Evolutionary conservation across 2,797 vertebrate genomes (phyloP).

Genomic region (Somateria mollissima): DNA sequence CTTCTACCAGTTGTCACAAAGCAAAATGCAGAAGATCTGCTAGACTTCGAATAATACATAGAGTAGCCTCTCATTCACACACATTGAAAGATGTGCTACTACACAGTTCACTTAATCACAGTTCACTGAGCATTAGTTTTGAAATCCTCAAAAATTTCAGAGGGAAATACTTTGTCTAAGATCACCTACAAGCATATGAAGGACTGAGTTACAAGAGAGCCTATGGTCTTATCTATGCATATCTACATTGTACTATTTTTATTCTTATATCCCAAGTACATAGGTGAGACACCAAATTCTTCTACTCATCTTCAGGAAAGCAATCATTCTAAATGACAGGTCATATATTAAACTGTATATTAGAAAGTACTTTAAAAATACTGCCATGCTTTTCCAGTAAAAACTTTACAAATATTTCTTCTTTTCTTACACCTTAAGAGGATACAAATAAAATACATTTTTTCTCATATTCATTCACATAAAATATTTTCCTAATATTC

Average conservation of each 20-base stretch:
- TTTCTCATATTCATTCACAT: too few relatives aligned
- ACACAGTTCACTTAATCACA: background rate
- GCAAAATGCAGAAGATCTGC: background rate
- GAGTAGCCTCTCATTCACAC: background rate
- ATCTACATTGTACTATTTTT: background rate
- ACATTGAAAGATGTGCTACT: background rate
- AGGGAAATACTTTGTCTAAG: background rate
- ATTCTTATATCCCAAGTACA: background rate
- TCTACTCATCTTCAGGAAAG: background rate
- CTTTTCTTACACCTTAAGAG: background rate
- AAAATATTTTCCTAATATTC: too few relatives aligned
- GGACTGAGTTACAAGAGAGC: background rate
- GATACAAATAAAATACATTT: too few relatives aligned
- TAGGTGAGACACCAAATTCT: background rate
- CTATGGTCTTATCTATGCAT: background rate
- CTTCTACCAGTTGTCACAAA: background rate
- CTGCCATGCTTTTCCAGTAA: background rate
- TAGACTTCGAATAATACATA: background rate
- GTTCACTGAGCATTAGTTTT: background rate
- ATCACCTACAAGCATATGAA: background rate
- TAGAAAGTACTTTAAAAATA: background rate
- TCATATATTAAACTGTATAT: background rate
- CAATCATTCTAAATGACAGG: background rate
- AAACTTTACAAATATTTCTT: constrained; percentile 1
- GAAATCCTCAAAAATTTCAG: background rate